phyloP scores from a whole-genome alignment of 1,140 invertebrate species.

The Halesus radiatus region DNA sequence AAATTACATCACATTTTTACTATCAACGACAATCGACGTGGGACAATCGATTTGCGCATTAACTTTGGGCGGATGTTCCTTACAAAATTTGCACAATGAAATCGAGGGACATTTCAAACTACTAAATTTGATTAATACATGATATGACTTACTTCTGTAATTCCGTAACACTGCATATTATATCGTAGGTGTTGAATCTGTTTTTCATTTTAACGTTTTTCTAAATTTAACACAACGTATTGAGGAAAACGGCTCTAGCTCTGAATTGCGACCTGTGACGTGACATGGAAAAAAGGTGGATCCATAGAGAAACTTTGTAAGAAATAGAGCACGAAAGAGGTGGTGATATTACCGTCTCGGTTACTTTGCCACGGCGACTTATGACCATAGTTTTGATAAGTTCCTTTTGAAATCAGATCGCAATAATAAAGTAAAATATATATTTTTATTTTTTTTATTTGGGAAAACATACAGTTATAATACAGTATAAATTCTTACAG shows the following conservation, averaged over 20 bases:
- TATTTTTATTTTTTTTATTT: no score
- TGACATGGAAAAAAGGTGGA: slow-evolving; percentile 24
- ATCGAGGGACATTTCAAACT: slow-evolving; percentile 1
- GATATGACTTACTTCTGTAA: slow-evolving; percentile 80
- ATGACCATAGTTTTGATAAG: no score
- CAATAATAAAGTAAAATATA: no score
- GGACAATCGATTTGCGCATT: slow-evolving; percentile 35
- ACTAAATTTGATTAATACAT: neutral
- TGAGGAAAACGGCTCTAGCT: neutral
- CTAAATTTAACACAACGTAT: neutral
- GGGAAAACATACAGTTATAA: no score
- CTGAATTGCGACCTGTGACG: slow-evolving; percentile 3
- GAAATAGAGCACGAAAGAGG: neutral
- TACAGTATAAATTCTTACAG: no score
- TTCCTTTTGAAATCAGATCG: no score
- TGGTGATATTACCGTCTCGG: no score
- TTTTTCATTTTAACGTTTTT: slow-evolving; percentile 82
- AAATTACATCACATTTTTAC: slow-evolving; percentile 57
- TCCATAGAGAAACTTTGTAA: slow-evolving; percentile 5
- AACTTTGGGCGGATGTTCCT: slow-evolving; percentile 32
- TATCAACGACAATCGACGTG: slow-evolving; percentile 21
- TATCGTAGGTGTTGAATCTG: slow-evolving; percentile 92
- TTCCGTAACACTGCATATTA: slow-evolving; percentile 88
- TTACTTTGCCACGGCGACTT: no score
- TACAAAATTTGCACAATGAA: slow-evolving; percentile 6